Evolutionary conservation across 2,113 vertebrate species (phyloP).

Genomic region (Cyprinus carpio): DNA sequence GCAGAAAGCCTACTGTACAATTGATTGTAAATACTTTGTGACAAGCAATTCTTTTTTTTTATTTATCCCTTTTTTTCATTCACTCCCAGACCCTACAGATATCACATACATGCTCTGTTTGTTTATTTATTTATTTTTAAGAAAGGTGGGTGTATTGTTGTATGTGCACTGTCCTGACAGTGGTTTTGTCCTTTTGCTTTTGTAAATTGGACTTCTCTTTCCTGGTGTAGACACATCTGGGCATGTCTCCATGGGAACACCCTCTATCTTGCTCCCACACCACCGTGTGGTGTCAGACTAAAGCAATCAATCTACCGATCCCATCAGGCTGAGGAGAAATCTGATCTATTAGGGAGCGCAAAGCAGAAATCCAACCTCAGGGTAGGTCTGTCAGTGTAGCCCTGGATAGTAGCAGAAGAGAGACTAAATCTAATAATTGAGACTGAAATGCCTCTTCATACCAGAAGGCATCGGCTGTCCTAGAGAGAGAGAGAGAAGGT

Average conservation of each 20-base stretch:
- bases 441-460: constrained; percentile 51
- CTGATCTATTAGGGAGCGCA: constrained; percentile 52
- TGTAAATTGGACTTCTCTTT: constrained; percentile 27
- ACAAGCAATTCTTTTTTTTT: neutral
- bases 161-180: constrained; percentile 23
- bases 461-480: constrained; percentile 39
- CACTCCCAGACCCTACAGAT: neutral
- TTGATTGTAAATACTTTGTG: neutral
- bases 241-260: constrained; percentile 45
- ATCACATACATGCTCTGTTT: neutral
- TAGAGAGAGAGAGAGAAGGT: constrained; percentile 22
- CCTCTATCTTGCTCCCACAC: constrained; percentile 37
- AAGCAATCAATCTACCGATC: constrained; percentile 54
- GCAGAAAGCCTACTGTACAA: neutral
- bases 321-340: constrained; percentile 54
- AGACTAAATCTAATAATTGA: constrained; percentile 53
- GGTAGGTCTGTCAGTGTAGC: constrained; percentile 40
- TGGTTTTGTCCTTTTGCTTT: constrained; percentile 11
- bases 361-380: constrained; percentile 44
- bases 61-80: no score
- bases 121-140: neutral
- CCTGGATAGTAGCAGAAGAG: constrained; percentile 32
- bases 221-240: constrained; percentile 24
- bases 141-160: constrained; percentile 7
- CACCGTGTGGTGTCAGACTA: constrained; percentile 48